A percentile compares a stretch with the other conserved stretches of the same genome.
Evolutionary conservation across 2,797 vertebrate genomes (phyloP).

Genomic region (Carapus acus): DNA sequence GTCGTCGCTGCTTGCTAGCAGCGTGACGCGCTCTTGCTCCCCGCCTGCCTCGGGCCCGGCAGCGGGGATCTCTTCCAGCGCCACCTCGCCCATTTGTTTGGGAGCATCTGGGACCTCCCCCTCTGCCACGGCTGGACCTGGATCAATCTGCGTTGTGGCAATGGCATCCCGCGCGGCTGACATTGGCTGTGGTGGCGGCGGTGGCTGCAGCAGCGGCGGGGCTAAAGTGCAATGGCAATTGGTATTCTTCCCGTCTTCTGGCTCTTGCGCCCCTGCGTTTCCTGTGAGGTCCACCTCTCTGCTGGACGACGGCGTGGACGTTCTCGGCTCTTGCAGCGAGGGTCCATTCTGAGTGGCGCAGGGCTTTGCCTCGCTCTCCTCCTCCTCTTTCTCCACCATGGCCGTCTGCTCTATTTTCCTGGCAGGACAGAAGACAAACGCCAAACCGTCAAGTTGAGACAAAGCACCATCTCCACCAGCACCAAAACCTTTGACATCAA

Average conservation of each 20-base stretch:
- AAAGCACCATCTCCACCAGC: too few relatives aligned
- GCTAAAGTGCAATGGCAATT: constrained; percentile 44
- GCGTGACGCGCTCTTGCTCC: constrained; percentile 15
- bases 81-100: constrained; percentile 1
- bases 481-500: too few relatives aligned
- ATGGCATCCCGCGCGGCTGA: background rate
- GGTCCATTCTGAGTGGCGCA: constrained; percentile 51
- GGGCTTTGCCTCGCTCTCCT: constrained; percentile 8
- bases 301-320: constrained; percentile 5
- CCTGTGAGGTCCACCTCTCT: constrained; percentile 10
- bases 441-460: too few relatives aligned
- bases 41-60: constrained; percentile 7
- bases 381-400: background rate
- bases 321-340: constrained; percentile 19
- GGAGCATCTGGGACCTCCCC: constrained; percentile 19
- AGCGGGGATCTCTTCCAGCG: constrained; percentile 20
- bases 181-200: background rate
- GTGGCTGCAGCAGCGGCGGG: background rate
- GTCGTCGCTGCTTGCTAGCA: background rate
- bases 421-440: constrained; percentile 33
- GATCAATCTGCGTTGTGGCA: constrained; percentile 18
- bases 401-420: constrained; percentile 14
- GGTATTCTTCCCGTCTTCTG: constrained; percentile 5
- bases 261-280: constrained; percentile 3
- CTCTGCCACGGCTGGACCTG: background rate